Base-by-base conservation (phyloP, 1,140 invertebrate genomes). In the Hetaerina americana region DNA sequence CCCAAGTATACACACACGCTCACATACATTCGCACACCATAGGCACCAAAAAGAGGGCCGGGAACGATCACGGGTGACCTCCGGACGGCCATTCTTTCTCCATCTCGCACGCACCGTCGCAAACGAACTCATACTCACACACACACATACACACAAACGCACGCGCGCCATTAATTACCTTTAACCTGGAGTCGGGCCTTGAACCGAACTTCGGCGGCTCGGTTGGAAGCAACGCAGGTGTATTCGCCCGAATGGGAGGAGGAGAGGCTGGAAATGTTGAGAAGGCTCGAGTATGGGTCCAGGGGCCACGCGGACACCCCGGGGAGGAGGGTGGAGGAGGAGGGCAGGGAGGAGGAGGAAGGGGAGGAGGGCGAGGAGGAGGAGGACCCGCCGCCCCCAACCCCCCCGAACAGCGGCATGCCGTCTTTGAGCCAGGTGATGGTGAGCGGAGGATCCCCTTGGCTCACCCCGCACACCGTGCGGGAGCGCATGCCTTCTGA, bases 401-500 rank as follows among this genome's bases (percentile, higher is more conserved):
- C 27, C 25, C 27, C 67, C 26, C 66, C 68, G 18, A n/a, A 83
- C 75, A 91, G 78, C 57, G 86, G 85, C 76, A 85, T 84, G 77
- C 87, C 89, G 79, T 92, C 89, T 85, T 92, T 92, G 70, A 91
- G 86, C 90, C 90, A 92, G 79, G 85, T 85, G 79, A 92, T 88
- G 75, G 85, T 86, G 27, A 92, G 80, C 57, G 91, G 91, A 74
- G 88, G 85, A 81, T 92, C 90, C 75, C 91, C 91, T 77, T 89
- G 87, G 80, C 90, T 90, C 76, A 94, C 90, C 75, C 90, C 90
- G 84, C 92, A 95, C 76, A 93, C 89, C 77, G 92, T 88, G 76
- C 91, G 87, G 68, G 92, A 92, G 79, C 92, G 87, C 85, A 92
- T 90, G 79, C 90, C 92, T 85, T 93, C 91, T 78, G 88, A 87